phyloP scores from a whole-genome alignment of 2,113 vertebrate genomes.

The Daboia siamensis region DNA sequence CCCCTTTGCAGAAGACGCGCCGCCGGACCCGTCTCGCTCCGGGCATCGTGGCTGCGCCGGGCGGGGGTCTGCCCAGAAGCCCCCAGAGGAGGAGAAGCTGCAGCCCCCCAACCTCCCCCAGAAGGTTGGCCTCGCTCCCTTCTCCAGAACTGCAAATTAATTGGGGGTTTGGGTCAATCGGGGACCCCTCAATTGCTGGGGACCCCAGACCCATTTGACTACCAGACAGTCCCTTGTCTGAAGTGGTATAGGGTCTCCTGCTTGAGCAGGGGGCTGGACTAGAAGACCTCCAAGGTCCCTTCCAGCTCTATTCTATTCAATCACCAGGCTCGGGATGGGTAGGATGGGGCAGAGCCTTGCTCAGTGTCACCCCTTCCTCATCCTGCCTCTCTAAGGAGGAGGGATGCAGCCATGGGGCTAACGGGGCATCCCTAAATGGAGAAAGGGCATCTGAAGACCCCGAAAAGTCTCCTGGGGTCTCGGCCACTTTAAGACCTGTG shows the following conservation, averaged over 20 bases:
- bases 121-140: neutral
- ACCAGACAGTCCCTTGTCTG: no score
- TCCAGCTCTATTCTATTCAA: no score
- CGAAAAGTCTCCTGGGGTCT: neutral
- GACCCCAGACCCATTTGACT: neutral
- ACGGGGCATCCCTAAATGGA: accelerated
- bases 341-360: neutral
- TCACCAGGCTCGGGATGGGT: no score
- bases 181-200: neutral
- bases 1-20: neutral
- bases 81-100: neutral
- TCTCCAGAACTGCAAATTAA: neutral
- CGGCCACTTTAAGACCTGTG: neutral
- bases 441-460: neutral
- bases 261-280: no score
- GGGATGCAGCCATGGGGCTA: accelerated
- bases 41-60: neutral
- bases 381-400: neutral
- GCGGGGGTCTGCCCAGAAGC: neutral
- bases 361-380: neutral
- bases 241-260: no score
- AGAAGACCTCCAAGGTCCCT: no score
- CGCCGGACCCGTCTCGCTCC: no score
- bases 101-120: neutral
- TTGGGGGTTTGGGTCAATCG: neutral